A percentile compares a stretch with the other conserved stretches of the same genome.
These are phyloP conservation scores for Dolichotis patagonum DNA, from an alignment of 2,113 vertebrate species.

Conservation along the genomic window DNA sequence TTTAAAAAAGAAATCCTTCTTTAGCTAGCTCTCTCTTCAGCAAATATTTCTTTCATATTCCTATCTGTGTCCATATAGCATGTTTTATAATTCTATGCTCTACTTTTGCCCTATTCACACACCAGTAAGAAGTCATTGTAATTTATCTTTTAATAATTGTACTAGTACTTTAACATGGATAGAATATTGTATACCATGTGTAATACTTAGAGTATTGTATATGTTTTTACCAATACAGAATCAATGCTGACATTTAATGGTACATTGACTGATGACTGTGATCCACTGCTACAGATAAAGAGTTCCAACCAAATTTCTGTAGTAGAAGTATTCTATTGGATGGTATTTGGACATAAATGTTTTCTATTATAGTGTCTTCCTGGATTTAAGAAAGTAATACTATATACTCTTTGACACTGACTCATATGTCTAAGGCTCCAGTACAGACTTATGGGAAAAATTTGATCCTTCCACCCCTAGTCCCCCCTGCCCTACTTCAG, in stretches of 20 bases:
- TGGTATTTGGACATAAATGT: not conserved
- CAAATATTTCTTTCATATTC: not conserved
- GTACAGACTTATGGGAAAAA: not conserved
- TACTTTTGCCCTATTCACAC: not conserved
- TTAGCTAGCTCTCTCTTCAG: not conserved
- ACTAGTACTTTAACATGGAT: not conserved
- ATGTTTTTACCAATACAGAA: not conserved
- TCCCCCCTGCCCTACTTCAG: not conserved
- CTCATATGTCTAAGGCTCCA: not conserved
- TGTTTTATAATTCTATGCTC: not conserved
- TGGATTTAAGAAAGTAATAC: not conserved
- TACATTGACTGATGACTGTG: not conserved
- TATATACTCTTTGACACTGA: not conserved
- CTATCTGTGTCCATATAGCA: not conserved
- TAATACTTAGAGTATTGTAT: not conserved
- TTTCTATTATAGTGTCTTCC: not conserved
- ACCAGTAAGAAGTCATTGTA: not conserved
- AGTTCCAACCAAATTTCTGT: not conserved
- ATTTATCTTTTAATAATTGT: conserved; percentile 6
- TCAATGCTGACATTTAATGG: not conserved
- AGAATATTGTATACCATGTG: not conserved
- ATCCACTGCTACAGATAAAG: not conserved
- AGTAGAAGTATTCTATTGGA: not conserved
- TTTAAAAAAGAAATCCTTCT: not conserved
- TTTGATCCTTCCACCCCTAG: not conserved